These are phyloP conservation scores for Baccha elongata DNA, from an alignment of 2,888 invertebrate species.

Conservation along the genomic window DNA sequence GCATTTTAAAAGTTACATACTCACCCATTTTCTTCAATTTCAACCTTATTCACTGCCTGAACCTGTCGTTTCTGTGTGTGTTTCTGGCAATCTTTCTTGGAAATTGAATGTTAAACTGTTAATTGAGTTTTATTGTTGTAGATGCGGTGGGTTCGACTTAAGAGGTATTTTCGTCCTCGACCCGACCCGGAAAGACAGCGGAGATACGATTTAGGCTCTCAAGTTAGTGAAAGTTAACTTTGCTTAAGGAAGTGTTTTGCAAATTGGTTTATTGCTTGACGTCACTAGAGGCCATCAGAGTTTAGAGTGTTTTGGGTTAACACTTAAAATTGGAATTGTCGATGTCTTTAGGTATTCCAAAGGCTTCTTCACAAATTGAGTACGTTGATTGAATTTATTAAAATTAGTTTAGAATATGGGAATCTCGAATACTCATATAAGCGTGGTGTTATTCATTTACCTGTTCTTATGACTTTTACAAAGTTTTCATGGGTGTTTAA, in stretches of 20 bases:
- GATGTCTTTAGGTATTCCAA: conserved; percentile 3
- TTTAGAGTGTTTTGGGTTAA: conserved; percentile 29
- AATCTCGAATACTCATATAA: too few species aligned
- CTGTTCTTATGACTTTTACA: too few species aligned
- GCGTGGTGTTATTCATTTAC: too few species aligned
- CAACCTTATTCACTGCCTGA: neutral
- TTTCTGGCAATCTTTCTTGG: conserved; percentile 41
- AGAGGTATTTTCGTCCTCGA: conserved; percentile 25
- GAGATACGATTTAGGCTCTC: conserved; percentile 49
- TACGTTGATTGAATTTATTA: conserved; percentile 18
- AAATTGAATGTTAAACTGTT: conserved; percentile 70
- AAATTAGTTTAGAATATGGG: neutral
- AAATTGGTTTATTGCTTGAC: conserved; percentile 63
- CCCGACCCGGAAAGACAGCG: neutral
- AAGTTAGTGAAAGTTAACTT: conserved; percentile 57
- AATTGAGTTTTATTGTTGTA: conserved; percentile 71
- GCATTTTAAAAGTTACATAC: conserved; percentile 48
- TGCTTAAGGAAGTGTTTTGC: conserved; percentile 53
- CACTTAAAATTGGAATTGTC: conserved; percentile 20
- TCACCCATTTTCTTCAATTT: neutral
- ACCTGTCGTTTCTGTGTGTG: neutral
- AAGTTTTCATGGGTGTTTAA: too few species aligned
- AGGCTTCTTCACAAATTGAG: neutral
- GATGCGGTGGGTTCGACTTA: conserved; percentile 26
- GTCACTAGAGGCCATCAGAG: neutral